phyloP scores from a whole-genome alignment of 1,140 invertebrate species.

The Bombus pyrosoma region DNA sequence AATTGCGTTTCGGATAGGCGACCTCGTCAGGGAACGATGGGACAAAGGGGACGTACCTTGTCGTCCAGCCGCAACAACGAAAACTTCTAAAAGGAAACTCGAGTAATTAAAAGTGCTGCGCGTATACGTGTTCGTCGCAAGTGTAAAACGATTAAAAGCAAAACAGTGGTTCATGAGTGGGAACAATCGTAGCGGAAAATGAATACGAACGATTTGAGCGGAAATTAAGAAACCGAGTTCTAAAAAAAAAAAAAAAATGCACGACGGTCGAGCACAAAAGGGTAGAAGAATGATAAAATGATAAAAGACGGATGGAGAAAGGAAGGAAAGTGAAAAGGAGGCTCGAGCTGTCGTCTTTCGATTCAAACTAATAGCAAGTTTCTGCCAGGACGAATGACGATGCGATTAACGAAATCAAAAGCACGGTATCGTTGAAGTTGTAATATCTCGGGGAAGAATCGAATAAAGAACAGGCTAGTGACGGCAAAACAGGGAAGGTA shows the following conservation, averaged over 20 bases:
- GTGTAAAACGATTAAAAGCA: too few relatives aligned
- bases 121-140: neutral
- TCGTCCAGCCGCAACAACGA: neutral
- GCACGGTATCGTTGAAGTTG: neutral
- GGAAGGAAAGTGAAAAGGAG: neutral
- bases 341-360: neutral
- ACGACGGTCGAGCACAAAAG: neutral
- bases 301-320: neutral
- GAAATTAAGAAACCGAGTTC: neutral
- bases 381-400: too few relatives aligned
- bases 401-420: neutral
- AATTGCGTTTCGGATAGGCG: neutral
- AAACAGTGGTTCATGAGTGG: neutral
- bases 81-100: neutral
- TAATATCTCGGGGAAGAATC: neutral
- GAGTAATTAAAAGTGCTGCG: slow-evolving; percentile 12
- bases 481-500: neutral
- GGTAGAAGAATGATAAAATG: neutral
- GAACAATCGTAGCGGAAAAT: neutral
- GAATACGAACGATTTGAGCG: neutral
- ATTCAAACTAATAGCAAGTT: neutral
- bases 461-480: neutral
- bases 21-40: neutral
- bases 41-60: neutral
- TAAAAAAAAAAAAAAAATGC: too few relatives aligned